These are phyloP conservation scores for Acrossocheilus fasciatus DNA, from an alignment of 2,797 vertebrate species.

Conservation along the genomic window DNA sequence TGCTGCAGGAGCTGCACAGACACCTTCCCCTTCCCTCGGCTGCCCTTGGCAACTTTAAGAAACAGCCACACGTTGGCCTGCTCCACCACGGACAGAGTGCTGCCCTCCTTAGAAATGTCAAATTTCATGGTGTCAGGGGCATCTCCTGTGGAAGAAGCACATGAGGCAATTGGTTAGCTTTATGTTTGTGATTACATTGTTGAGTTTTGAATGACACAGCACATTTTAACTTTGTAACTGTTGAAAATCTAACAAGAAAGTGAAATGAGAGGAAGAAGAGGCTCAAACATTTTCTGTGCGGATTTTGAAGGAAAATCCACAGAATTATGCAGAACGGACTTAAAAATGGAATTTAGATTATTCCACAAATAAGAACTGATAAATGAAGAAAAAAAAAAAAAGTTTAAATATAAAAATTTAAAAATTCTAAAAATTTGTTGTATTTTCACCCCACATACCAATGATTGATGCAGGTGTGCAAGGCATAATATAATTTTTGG, in stretches of 20 bases:
- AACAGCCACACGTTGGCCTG: conserved; percentile 89
- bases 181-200: background rate
- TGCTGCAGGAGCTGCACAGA: conserved; percentile 83
- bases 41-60: conserved; percentile 86
- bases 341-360: background rate
- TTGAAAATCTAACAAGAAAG: background rate
- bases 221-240: background rate
- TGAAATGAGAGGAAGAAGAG: background rate
- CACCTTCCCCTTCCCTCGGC: conserved; percentile 83
- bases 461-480: background rate
- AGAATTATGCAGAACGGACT: background rate
- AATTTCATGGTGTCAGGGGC: conserved; percentile 84
- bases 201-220: background rate
- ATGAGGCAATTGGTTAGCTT: conserved; percentile 62
- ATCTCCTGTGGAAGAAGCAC: conserved; percentile 71
- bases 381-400: background rate
- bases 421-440: background rate
- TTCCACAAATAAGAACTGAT: background rate
- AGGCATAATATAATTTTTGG: background rate
- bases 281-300: background rate
- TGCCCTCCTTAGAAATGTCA: conserved; percentile 88
- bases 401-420: no score
- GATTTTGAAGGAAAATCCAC: background rate
- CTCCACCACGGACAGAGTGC: conserved; percentile 81
- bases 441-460: background rate